Evolutionary conservation across 2,888 invertebrate genomes (phyloP).

Genomic region (Caenorhabditis sp.): DNA sequence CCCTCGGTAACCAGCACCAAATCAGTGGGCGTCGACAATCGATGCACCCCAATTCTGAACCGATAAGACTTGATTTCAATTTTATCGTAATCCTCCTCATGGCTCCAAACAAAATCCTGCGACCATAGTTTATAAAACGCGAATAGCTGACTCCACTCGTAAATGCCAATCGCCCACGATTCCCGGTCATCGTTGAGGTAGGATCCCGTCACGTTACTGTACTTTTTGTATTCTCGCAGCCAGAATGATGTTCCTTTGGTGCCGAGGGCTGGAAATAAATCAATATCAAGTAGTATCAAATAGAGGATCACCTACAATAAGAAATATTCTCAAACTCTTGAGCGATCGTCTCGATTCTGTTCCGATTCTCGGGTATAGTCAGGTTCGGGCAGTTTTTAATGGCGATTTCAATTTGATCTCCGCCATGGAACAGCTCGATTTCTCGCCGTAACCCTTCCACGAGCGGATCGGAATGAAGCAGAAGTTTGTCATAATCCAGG

Average conservation of each 20-base stretch:
- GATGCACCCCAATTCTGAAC: conserved; percentile 81
- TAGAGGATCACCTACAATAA: conserved; percentile 73
- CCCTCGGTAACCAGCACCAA: conserved; percentile 75
- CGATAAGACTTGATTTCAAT: conserved; percentile 75
- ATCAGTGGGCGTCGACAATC: conserved; percentile 79
- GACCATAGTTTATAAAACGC: conserved; percentile 82
- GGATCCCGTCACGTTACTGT: conserved; percentile 79
- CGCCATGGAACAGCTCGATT: conserved; percentile 82
- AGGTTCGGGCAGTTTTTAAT: conserved; percentile 79
- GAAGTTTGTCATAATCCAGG: conserved; percentile 81
- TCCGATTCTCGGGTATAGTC: conserved; percentile 74
- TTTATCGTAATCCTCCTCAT: conserved; percentile 66
- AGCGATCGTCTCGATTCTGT: conserved; percentile 74
- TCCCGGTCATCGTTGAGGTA: conserved; percentile 79
- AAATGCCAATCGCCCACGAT: conserved; percentile 81
- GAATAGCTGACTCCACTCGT: conserved; percentile 82
- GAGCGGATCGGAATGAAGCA: conserved; percentile 79
- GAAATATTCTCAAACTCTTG: conserved; percentile 78
- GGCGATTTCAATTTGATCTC: conserved; percentile 82
- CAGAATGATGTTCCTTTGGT: conserved; percentile 80
- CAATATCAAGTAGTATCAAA: no score
- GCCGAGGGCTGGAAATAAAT: conserved; percentile 77
- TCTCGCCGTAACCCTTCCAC: conserved; percentile 78
- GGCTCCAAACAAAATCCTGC: conserved; percentile 81
- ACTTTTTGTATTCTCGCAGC: conserved; percentile 81